These are phyloP conservation scores for Urocyon cinereoargenteus DNA, from an alignment of 2,797 vertebrate species.

Conservation along the genomic window DNA sequence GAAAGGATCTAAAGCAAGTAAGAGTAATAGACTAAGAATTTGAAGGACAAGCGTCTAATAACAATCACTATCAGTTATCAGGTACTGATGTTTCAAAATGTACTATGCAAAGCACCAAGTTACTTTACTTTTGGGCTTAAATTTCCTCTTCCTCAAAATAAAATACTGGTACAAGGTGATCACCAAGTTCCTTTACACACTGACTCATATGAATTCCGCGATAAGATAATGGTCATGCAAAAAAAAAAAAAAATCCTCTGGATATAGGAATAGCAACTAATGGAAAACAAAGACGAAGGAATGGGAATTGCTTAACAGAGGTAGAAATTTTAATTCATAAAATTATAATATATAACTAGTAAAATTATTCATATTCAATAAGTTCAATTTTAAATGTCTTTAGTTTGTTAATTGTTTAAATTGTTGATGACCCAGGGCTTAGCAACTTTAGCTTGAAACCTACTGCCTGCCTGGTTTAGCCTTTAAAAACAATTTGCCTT, in stretches of 20 bases:
- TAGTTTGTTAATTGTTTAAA: constrained; percentile 47
- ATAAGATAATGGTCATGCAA: neutral
- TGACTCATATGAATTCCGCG: constrained; percentile 36
- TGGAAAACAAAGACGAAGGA: constrained; percentile 22
- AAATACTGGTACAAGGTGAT: neutral
- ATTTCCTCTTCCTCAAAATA: constrained; percentile 40
- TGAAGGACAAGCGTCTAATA: neutral
- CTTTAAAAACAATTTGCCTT: constrained; percentile 57
- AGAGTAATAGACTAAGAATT: neutral
- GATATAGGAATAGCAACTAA: neutral
- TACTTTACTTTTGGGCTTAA: constrained; percentile 40
- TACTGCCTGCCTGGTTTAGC: constrained; percentile 3
- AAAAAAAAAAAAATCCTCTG: neutral
- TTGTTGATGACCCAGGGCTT: neutral
- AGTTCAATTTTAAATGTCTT: constrained; percentile 8
- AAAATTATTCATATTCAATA: constrained; percentile 12
- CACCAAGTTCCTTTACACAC: constrained; percentile 30
- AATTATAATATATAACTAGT: neutral
- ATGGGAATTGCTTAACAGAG: constrained; percentile 8
- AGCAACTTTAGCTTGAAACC: constrained; percentile 48
- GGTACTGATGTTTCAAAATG: neutral
- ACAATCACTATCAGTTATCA: neutral
- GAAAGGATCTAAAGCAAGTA: neutral
- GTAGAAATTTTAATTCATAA: constrained; percentile 30
- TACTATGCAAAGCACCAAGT: neutral